Evolutionary conservation across 2,797 vertebrate species (phyloP).

Genomic region (Gallinago stenura): DNA sequence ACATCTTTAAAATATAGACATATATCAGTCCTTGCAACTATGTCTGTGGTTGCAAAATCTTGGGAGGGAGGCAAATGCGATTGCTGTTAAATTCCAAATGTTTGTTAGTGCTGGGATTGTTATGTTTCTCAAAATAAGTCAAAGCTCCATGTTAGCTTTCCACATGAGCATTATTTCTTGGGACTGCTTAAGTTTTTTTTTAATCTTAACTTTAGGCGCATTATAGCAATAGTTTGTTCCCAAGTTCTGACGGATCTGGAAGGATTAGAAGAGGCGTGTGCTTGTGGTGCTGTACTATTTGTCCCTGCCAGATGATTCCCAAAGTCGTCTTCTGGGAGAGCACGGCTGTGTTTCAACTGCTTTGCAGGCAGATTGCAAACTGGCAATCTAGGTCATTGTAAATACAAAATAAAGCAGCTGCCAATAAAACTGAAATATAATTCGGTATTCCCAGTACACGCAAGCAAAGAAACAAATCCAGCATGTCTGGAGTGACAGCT

Average conservation of each 20-base stretch:
- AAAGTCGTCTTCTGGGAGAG: not conserved
- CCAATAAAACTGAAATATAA: slow-evolving; percentile 40
- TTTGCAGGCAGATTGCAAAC: slow-evolving; percentile 46
- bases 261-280: not conserved
- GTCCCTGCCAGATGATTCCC: slow-evolving; percentile 33
- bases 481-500: not conserved
- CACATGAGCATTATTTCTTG: not conserved
- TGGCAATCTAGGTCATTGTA: slow-evolving; percentile 35
- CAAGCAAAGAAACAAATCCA: not conserved
- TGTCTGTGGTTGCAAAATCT: not conserved
- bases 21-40: not conserved
- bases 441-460: not conserved
- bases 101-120: not conserved
- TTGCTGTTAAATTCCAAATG: not conserved
- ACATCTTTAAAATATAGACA: not conserved
- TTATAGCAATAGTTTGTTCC: not conserved
- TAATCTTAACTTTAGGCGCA: not conserved
- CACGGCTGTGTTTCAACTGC: not conserved
- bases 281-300: not conserved
- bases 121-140: not conserved
- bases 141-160: not conserved
- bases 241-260: not conserved
- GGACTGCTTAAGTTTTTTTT: not conserved
- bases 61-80: not conserved
- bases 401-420: slow-evolving; percentile 45